Evolutionary conservation across 1,140 invertebrate genomes (phyloP), one percentile per base, ranked within the genome.

Genomic region (Marisa cornuarietis): DNA sequence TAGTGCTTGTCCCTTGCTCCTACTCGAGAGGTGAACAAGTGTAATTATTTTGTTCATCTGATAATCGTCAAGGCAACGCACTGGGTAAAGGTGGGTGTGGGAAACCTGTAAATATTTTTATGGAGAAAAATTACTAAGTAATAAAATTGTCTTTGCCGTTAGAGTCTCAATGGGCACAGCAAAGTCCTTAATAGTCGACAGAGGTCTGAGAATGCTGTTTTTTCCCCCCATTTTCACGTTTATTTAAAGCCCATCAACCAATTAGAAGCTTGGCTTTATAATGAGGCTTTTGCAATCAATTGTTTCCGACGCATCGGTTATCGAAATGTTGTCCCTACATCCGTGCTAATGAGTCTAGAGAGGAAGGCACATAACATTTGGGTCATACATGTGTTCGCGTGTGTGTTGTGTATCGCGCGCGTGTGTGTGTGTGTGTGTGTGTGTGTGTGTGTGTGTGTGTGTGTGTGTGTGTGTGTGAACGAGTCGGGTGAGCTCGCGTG

Each of bases 381-480:
- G n/a, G 74, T 13, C 20, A 49, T 58, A 65, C 31, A 26, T 63
- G n/a, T 54, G 65, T 78, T 22, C 68, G 76, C 69, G 76, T 54
- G 76, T 52, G 63, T 78, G 76, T n/a, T n/a, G n/a, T n/a, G n/a
- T n/a, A n/a, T n/a, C 68, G 63, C 69, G 63, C 24, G n/a, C 76
- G 20, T 14, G 20, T 79, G 72, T 54, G 61, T 79, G 58, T 69
- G 42, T 62, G 9, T 54, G 58, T 79, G 54, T 71, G 52, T 82
- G 66, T 71, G 71, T 72, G 79, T 49, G 11, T 79, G 78, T 63
- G 78, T 65, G 71, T 24, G 78, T 73, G 71, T 51, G 68, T 79
- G 77, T 49, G 77, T 71, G 51, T 68, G 54, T 79, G 71, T 68
- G 7, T 62, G 49, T 62, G 49, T 62, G 49, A 4, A 6, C 31